phyloP scores from a whole-genome alignment of 2,797 vertebrate species.

The Gymnocypris eckloni region DNA sequence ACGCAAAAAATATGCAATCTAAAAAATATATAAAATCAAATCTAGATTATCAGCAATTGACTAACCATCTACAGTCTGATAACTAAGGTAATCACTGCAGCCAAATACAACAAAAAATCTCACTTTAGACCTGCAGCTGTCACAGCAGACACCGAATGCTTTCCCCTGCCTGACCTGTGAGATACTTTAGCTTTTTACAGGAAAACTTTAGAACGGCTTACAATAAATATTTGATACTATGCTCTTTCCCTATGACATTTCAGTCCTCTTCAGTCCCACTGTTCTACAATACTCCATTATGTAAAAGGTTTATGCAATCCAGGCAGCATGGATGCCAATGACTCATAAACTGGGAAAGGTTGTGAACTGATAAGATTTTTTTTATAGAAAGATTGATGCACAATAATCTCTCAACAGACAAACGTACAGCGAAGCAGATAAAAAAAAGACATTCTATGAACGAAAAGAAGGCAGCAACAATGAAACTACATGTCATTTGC shows the following conservation, averaged over 20 bases:
- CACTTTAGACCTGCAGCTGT: constrained; percentile 36
- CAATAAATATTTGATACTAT: constrained; percentile 81
- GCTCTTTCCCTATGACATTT: constrained; percentile 74
- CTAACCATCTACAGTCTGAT: not conserved
- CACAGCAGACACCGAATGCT: constrained; percentile 15
- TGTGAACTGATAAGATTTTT: constrained; percentile 70
- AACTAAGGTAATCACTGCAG: constrained; percentile 39
- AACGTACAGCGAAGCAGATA: constrained; percentile 19
- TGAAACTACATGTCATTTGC: constrained; percentile 16
- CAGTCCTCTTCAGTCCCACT: constrained; percentile 76
- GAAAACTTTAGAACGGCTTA: constrained; percentile 64
- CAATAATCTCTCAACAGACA: constrained; percentile 53
- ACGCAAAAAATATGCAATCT: not conserved
- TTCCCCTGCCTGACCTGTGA: constrained; percentile 40
- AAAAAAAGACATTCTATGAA: not conserved
- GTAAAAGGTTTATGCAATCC: constrained; percentile 83
- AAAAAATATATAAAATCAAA: not conserved
- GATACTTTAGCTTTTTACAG: constrained; percentile 54
- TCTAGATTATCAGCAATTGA: not conserved
- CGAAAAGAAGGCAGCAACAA: constrained; percentile 1
- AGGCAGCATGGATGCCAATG: constrained; percentile 75
- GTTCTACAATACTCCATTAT: constrained; percentile 80
- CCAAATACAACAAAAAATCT: constrained; percentile 38
- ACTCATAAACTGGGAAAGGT: constrained; percentile 76
- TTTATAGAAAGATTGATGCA: constrained; percentile 43